Conservation (phyloP, 2,888 invertebrate genomes). For the Rhabditophanes sp. region DNA sequence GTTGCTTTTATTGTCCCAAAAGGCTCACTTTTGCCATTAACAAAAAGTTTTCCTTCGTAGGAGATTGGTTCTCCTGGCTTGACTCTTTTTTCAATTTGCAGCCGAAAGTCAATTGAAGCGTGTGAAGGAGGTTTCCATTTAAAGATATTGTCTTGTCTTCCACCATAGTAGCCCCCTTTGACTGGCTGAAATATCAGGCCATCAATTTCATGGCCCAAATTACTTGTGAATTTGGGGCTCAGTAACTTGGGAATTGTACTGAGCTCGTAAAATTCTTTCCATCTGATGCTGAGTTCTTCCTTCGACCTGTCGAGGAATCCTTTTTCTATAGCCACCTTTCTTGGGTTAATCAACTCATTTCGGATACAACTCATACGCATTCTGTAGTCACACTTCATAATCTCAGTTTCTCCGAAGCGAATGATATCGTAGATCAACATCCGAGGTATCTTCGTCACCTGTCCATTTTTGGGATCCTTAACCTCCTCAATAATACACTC, state of each 20-base stretch:
- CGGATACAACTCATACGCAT: conserved; percentile 61
- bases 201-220: conserved; percentile 81
- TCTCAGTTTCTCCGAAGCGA: conserved; percentile 57
- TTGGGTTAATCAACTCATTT: conserved; percentile 50
- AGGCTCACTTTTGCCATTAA: conserved; percentile 50
- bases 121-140: conserved; percentile 91
- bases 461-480: conserved; percentile 47
- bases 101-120: conserved; percentile 86
- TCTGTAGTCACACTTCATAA: conserved; percentile 63
- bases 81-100: conserved; percentile 57
- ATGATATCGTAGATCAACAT: conserved; percentile 89
- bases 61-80: conserved; percentile 40
- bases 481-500: conserved; percentile 48
- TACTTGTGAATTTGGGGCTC: conserved; percentile 63
- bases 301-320: conserved; percentile 11
- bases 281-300: conserved; percentile 52
- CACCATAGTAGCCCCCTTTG: conserved; percentile 65
- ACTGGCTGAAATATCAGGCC: conserved; percentile 92
- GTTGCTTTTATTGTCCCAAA: conserved; percentile 51
- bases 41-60: conserved; percentile 39
- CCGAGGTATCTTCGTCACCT: conserved; percentile 57
- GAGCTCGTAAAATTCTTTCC: conserved; percentile 79
- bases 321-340: conserved; percentile 60
- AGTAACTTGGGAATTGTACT: conserved; percentile 22
- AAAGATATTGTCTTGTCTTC: conserved; percentile 65